Base-by-base conservation (phyloP, 2,888 invertebrate genomes). In the Rotaria sp. region DNA sequence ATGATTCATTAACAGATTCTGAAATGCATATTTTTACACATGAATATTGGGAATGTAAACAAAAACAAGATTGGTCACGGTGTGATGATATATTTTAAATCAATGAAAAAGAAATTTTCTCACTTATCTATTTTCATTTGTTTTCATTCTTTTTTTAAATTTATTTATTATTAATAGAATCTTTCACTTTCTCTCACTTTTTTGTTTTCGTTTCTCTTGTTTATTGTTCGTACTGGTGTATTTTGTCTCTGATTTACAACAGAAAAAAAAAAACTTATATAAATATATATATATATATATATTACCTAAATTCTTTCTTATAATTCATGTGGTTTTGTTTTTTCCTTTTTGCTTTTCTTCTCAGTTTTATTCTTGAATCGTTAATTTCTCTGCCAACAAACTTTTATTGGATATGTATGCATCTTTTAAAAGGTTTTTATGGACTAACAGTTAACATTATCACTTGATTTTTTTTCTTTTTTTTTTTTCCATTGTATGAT, bases 31-130 rank as follows among this genome's bases (percentile, higher is more conserved):
- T 94, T 88, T 97, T 94, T 92, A 95, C 94, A 89, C 94, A 95
- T 88, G 94, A 94, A 88, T 99, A 99, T 92, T 99, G 99, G 99
- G 93, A 95, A 87, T 94, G 94, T 92, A 99, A 98, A 93, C 93
- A 93, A 88, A 94, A 93, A 89, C 94, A 94, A 90, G 95, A 97
- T 91, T 99, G 98, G 97, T 91, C 93, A 87, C 92, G 91, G 89
- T 97, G 97, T 93, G 97, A 97, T 84, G 94, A 96, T 91, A 96
- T 99, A 91, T 97, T 94, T 89, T 90, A 88, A 87, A 30, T 30
- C 21, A 7, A 21, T 7, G 13, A 67, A 26, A 8, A 26, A 10
- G 8, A 55, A 26, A 3, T 55, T 26, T 8, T 55, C 4, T 55
- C 24, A 26, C 26, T 15, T 55, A 55, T 55, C 26, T 52, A 52